A percentile compares a stretch with the other conserved stretches of the same genome.
Conservation (phyloP, 2,888 invertebrate species). For the Watsonalla cultraria region DNA sequence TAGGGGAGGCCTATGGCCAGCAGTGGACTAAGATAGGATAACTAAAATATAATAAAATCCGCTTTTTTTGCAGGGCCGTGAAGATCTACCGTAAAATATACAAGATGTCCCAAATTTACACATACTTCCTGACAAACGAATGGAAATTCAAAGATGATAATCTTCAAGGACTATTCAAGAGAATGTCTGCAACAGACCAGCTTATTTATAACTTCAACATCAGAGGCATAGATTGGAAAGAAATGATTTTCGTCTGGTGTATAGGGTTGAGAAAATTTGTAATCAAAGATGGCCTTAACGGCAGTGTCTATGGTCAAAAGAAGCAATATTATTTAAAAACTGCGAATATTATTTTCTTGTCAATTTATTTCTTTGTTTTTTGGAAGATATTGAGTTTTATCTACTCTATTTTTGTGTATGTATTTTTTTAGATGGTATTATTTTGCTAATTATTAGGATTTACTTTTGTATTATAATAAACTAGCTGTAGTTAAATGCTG, state of each 20-base stretch:
- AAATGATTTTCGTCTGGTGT: neutral
- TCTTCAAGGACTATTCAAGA: neutral
- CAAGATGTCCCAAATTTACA: conserved; percentile 3
- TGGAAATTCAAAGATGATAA: conserved; percentile 10
- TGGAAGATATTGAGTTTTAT: conserved; percentile 2
- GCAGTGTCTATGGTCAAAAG: neutral
- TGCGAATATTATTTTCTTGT: neutral
- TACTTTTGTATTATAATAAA: too few relatives aligned
- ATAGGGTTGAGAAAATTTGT: conserved; percentile 8
- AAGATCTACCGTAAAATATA: conserved; percentile 13
- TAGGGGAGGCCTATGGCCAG: too few relatives aligned
- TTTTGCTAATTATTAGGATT: too few relatives aligned
- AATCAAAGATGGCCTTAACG: conserved; percentile 13
- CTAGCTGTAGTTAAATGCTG: too few relatives aligned
- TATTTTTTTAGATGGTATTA: too few relatives aligned
- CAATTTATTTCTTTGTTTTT: neutral
- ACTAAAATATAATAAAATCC: too few relatives aligned
- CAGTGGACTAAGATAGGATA: too few relatives aligned
- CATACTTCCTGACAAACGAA: conserved; percentile 10
- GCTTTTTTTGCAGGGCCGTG: neutral
- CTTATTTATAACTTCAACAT: conserved; percentile 18
- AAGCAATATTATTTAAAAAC: neutral
- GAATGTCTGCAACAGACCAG: conserved; percentile 13
- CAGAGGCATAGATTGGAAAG: conserved; percentile 7
- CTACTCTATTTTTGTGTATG: neutral